Conservation (phyloP, 2,113 vertebrate species). For the Todiramphus chloris region DNA sequence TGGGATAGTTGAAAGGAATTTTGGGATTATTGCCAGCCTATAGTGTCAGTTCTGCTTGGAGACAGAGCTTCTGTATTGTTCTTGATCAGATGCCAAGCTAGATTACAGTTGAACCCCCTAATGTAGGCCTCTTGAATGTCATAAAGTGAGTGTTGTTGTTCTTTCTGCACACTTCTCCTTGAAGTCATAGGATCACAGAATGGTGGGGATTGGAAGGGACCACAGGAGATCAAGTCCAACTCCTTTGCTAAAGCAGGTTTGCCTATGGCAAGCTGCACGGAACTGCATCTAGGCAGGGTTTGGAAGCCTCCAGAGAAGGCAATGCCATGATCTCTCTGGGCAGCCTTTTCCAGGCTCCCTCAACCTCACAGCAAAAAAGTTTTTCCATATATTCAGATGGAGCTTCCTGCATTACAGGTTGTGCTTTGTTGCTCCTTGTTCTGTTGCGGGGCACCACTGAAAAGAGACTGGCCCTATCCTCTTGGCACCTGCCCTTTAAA, state of each 20-base stretch:
- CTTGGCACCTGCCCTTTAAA: too few relatives aligned
- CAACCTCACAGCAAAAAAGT: background rate
- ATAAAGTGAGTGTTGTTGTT: background rate
- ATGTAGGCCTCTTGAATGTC: background rate
- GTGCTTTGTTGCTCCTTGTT: background rate
- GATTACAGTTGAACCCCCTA: background rate
- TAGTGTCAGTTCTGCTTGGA: background rate
- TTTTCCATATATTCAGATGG: background rate
- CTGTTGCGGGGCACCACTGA: too few relatives aligned
- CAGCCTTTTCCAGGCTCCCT: background rate
- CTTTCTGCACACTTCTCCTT: background rate
- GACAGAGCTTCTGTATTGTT: background rate
- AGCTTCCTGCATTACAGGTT: background rate
- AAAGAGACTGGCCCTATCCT: too few relatives aligned
- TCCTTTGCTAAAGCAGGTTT: background rate
- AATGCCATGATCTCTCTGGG: background rate
- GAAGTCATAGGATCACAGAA: background rate
- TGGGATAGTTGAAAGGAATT: background rate
- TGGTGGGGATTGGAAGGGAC: background rate
- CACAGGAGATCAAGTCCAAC: background rate
- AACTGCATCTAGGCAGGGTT: background rate
- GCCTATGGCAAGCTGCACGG: background rate
- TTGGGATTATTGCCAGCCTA: background rate
- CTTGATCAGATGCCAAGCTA: background rate
- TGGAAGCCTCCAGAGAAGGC: background rate